phyloP scores from a whole-genome alignment of 2,797 vertebrate species.

The Hylomyscus alleni region DNA sequence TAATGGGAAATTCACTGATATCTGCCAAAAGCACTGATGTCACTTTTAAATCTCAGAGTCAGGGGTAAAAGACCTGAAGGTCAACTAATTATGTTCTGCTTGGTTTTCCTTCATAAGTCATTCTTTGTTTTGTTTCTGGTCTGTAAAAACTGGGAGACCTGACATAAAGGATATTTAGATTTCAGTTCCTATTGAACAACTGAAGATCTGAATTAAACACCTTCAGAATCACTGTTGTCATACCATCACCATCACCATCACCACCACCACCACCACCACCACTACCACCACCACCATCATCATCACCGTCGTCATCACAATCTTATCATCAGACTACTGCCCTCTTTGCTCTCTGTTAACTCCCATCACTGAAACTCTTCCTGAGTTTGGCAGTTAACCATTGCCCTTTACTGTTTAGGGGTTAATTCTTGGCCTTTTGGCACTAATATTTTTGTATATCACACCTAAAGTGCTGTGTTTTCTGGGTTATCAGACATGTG shows the following conservation, averaged over 20 bases:
- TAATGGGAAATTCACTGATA: conserved; percentile 37
- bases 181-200: conserved; percentile 30
- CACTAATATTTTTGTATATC: conserved; percentile 1
- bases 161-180: conserved; percentile 29
- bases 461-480: neutral
- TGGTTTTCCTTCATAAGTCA: conserved; percentile 14
- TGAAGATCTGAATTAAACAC: conserved; percentile 2
- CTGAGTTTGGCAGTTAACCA: neutral
- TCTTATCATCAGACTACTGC: neutral
- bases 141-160: conserved; percentile 37
- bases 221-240: neutral
- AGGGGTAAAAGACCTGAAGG: conserved; percentile 22
- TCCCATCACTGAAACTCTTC: neutral
- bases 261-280: neutral
- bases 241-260: neutral
- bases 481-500: neutral
- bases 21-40: conserved; percentile 15
- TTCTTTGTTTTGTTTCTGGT: conserved; percentile 6
- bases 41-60: conserved; percentile 51
- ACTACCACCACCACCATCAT: neutral
- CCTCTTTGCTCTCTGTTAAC: neutral
- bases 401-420: neutral
- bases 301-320: neutral
- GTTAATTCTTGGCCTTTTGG: conserved; percentile 34
- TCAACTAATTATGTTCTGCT: conserved; percentile 30